A percentile compares a stretch with the other conserved stretches of the same genome.
phyloP scores from a whole-genome alignment of 2,113 vertebrate species.

The Elachura formosa region DNA sequence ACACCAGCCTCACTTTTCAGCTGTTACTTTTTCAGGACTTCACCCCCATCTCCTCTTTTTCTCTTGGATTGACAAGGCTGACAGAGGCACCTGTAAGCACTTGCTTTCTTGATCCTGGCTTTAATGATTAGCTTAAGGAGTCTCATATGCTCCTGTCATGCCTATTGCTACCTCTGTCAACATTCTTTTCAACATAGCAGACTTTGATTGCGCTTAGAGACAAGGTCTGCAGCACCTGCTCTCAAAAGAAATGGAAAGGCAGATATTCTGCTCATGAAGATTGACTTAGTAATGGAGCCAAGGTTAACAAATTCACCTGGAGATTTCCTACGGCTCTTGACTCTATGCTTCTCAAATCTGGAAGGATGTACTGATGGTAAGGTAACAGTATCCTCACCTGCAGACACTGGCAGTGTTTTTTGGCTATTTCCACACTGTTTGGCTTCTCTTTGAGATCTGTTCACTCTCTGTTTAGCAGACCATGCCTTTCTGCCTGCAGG shows the following conservation, averaged over 20 bases:
- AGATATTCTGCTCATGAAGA: not conserved
- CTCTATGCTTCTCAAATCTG: not conserved
- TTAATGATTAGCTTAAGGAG: constrained; percentile 51
- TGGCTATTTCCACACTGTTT: not conserved
- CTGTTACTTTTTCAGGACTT: constrained; percentile 37
- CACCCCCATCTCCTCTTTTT: not conserved
- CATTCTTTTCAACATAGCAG: constrained; percentile 34
- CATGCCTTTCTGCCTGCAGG: not conserved
- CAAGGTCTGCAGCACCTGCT: constrained; percentile 15
- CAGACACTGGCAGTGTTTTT: not conserved
- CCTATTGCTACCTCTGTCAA: constrained; percentile 44
- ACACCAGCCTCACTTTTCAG: constrained; percentile 31
- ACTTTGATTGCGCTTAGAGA: not conserved
- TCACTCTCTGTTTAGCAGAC: not conserved
- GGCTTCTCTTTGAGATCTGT: not conserved
- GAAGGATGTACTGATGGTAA: not conserved
- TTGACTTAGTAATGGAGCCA: not conserved
- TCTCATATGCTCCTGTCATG: constrained; percentile 46
- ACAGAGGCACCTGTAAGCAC: constrained; percentile 17
- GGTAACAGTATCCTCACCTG: not conserved
- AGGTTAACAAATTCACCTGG: not conserved
- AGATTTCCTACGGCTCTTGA: not conserved
- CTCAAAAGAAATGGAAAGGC: not conserved
- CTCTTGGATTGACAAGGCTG: constrained; percentile 23
- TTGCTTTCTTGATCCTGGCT: constrained; percentile 38